Evolutionary conservation across 2,113 vertebrate species (phyloP).

Genomic region (Arothron firmamentum): DNA sequence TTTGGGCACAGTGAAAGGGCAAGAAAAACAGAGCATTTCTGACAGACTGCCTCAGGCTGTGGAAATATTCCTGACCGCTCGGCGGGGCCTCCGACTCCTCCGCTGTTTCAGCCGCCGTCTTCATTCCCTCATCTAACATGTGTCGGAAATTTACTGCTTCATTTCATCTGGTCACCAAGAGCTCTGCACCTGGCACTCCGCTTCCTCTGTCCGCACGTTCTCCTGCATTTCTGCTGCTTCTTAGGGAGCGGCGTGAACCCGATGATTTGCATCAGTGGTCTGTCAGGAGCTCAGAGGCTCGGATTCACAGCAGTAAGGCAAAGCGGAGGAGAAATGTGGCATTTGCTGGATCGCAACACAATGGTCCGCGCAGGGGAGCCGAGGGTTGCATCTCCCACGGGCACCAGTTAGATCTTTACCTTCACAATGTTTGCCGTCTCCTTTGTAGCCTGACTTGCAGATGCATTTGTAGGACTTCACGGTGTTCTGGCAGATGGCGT

Average conservation of each 20-base stretch:
- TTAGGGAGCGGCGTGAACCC: constrained; percentile 44
- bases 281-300: constrained; percentile 34
- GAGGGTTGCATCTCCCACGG: constrained; percentile 10
- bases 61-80: constrained; percentile 59
- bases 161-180: constrained; percentile 66
- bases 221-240: constrained; percentile 25
- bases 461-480: constrained; percentile 82
- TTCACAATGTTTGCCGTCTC: constrained; percentile 97
- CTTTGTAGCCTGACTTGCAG: constrained; percentile 88
- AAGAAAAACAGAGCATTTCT: constrained; percentile 56
- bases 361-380: neutral
- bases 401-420: constrained; percentile 70
- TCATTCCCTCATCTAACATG: constrained; percentile 68
- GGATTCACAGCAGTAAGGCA: constrained; percentile 11
- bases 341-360: constrained; percentile 12
- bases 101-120: constrained; percentile 58
- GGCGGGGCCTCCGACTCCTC: constrained; percentile 47
- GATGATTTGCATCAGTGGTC: constrained; percentile 51
- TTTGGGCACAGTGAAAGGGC: constrained; percentile 41
- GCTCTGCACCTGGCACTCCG: constrained; percentile 59
- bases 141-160: constrained; percentile 72
- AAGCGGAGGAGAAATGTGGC: constrained; percentile 27
- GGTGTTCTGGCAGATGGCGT: constrained; percentile 85
- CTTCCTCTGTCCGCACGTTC: constrained; percentile 15
- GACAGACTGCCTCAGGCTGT: constrained; percentile 50